Conservation (phyloP, 2,113 vertebrate species). For the Columba livia region DNA sequence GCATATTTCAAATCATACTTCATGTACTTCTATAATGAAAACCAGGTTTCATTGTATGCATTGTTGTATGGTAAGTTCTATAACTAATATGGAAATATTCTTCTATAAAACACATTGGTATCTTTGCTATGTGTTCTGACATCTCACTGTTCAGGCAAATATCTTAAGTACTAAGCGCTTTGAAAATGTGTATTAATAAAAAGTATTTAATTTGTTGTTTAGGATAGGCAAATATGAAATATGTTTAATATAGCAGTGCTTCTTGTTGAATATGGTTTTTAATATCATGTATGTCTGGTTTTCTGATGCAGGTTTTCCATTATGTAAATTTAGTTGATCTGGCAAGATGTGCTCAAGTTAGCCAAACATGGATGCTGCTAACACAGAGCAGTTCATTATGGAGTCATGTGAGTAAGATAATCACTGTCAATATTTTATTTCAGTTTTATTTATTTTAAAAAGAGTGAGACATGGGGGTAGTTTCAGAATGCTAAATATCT, state of each 20-base stretch:
- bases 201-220: not conserved
- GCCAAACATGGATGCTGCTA: slow-evolving; percentile 63
- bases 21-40: not conserved
- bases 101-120: not conserved
- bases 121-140: not conserved
- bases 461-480: not conserved
- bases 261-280: not conserved
- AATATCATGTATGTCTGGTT: not conserved
- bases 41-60: not conserved
- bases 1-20: not conserved
- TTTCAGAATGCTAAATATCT: not conserved
- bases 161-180: not conserved
- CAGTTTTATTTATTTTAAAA: not conserved
- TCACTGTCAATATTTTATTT: not conserved
- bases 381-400: slow-evolving; percentile 62
- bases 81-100: not conserved
- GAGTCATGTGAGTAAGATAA: slow-evolving; percentile 65
- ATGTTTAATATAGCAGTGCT: not conserved
- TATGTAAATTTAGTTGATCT: slow-evolving; percentile 67
- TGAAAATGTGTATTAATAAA: not conserved
- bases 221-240: not conserved
- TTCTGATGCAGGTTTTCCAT: slow-evolving; percentile 62
- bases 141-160: not conserved
- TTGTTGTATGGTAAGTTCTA: not conserved
- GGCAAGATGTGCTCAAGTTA: slow-evolving; percentile 67